phyloP scores from a whole-genome alignment of 2,888 invertebrate genomes.

The Tetrapedia diversipes region DNA sequence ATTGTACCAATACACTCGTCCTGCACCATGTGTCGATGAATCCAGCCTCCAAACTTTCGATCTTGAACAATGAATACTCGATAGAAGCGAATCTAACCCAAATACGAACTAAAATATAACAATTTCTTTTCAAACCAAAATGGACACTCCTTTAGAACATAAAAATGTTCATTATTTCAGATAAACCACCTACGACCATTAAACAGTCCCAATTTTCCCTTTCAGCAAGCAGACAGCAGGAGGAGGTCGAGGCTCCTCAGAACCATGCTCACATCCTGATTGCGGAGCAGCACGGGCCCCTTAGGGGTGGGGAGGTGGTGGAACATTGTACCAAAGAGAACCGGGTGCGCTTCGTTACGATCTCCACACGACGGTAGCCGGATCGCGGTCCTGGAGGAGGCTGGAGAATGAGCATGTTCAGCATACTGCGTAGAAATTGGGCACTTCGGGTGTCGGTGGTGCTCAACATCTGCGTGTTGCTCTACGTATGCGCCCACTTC shows the following conservation, averaged over 20 bases:
- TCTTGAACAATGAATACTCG: no score
- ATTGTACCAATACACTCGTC: no score
- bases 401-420: constrained; percentile 73
- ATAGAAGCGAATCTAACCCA: no score
- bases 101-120: no score
- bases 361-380: constrained; percentile 11
- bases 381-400: constrained; percentile 54
- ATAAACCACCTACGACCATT: no score
- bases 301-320: constrained; percentile 47
- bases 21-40: no score
- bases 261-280: constrained; percentile 59
- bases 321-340: not conserved
- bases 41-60: no score
- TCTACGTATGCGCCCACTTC: constrained; percentile 89
- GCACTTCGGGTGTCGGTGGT: constrained; percentile 90
- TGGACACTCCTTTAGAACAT: no score
- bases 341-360: not conserved
- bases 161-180: no score
- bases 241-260: constrained; percentile 22
- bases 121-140: no score
- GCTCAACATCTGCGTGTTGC: constrained; percentile 88
- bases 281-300: constrained; percentile 44
- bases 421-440: constrained; percentile 87
- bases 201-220: no score
- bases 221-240: constrained; percentile 28